Evolutionary conservation across 2,888 invertebrate species (phyloP).

Genomic region (Cacoxenus indagator): DNA sequence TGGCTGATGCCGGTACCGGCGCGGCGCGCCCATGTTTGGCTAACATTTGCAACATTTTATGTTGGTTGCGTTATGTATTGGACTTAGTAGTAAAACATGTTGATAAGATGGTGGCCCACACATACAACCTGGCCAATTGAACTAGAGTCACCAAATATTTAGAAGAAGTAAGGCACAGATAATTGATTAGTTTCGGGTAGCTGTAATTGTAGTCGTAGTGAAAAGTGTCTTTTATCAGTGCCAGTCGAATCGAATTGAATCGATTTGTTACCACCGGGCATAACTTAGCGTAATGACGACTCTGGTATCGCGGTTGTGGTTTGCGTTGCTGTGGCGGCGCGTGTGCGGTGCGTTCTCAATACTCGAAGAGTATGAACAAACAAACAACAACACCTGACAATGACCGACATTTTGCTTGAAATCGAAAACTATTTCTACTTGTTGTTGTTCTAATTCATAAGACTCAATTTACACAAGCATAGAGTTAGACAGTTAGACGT

Average conservation of each 20-base stretch:
- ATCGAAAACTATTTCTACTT: background rate
- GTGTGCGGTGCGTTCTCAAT: background rate
- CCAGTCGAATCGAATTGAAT: background rate
- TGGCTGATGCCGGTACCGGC: too few species aligned
- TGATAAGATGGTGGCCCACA: constrained; percentile 3
- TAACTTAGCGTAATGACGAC: background rate
- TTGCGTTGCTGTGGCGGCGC: background rate
- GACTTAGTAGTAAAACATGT: background rate
- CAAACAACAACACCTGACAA: constrained; percentile 14
- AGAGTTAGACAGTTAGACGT: too few species aligned
- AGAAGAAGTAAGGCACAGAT: background rate
- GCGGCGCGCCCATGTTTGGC: too few species aligned
- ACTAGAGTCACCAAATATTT: background rate
- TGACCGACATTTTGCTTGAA: constrained; percentile 5
- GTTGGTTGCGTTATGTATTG: background rate
- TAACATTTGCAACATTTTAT: background rate
- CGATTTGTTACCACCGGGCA: constrained; percentile 16
- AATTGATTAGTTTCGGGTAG: background rate
- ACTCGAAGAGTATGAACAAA: background rate
- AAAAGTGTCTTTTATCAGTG: constrained; percentile 1
- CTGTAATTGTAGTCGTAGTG: background rate
- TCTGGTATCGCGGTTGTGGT: background rate
- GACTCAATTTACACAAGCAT: background rate
- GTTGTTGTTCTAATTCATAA: background rate
- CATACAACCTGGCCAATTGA: constrained; percentile 1